These are phyloP conservation scores for Tholera decimalis DNA, from an alignment of 2,888 invertebrate species.

Conservation along the genomic window DNA sequence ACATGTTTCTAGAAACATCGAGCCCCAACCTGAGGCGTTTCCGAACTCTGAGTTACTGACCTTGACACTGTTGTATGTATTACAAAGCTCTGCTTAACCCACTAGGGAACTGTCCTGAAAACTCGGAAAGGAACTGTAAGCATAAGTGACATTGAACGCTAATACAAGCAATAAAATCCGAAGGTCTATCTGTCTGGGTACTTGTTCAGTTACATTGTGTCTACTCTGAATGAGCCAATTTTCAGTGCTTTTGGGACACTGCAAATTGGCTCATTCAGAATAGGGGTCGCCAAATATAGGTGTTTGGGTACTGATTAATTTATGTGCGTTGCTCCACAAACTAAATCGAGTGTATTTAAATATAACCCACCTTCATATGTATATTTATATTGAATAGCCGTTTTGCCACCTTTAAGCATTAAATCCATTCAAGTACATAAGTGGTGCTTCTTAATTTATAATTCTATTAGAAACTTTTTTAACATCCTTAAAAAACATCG, in stretches of 20 bases:
- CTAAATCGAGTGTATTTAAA: slow-evolving; percentile 6
- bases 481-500: slow-evolving; percentile 8
- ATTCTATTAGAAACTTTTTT: slow-evolving; percentile 14
- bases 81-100: slow-evolving; percentile 19
- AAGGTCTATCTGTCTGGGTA: slow-evolving; percentile 13
- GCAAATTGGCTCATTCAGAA: no score
- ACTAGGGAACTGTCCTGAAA: slow-evolving; percentile 34
- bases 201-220: slow-evolving; percentile 6
- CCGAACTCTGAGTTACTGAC: background rate
- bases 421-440: background rate
- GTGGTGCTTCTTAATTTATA: background rate
- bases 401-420: background rate
- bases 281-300: background rate
- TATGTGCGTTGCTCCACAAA: background rate
- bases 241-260: no score
- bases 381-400: background rate
- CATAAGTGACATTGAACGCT: slow-evolving; percentile 17
- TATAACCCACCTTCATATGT: background rate
- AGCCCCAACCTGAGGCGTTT: background rate
- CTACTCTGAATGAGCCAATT: slow-evolving; percentile 4
- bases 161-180: slow-evolving; percentile 21
- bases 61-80: slow-evolving; percentile 18
- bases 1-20: background rate
- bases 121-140: slow-evolving; percentile 14
- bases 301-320: background rate